Evolutionary conservation across 2,888 invertebrate genomes (phyloP), one percentile per base, ranked within the genome.

Genomic region (Pristionchus exspectatus): DNA sequence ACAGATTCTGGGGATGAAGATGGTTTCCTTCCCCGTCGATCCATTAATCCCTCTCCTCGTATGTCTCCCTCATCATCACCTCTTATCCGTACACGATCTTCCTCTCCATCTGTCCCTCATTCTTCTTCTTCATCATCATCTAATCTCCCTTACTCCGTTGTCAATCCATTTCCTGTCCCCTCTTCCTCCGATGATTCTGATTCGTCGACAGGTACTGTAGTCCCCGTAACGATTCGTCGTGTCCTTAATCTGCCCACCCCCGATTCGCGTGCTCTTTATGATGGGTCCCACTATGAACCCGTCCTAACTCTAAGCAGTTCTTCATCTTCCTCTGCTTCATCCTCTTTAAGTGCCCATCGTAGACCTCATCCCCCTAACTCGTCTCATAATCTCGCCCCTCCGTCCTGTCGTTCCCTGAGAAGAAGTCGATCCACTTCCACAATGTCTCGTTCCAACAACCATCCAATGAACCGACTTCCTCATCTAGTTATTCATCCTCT

Each of bases 21-120:
- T n/a, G 81, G 81, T 24, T 81, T 81, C 44, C 44, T 24, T 81
- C 81, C 81, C 10, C 81, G 38, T n/a, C 81, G 81, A 10, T 38
- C n/a, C 27, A 24, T 81, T 44, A 21, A 44, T 50, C 21, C 24
- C 21, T 50, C 44, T 21, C 81, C n/a, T 33, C 33, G 16, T 77
- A 30, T 30, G 10, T 44, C 44, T 33, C 74, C 74, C 81, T 81
- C 81, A 21, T 50, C 83, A 3, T 30, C 54, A 24, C 83, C 83
- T 30, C 27, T 30, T 30, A 54, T 56, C 18, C 50, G 24, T 83
- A 54, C 44, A 2, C 24, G 54, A 54, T 54, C 83, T 50, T 54
- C 83, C 18, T 54, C 54, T 56, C 21, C 83, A 54, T 83, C 33
- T 30, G 27, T 59, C 33, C 30, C 59, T 59, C 56, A 24, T 38